Evolutionary conservation across 2,113 vertebrate genomes (phyloP).

Genomic region (Mobula birostris): DNA sequence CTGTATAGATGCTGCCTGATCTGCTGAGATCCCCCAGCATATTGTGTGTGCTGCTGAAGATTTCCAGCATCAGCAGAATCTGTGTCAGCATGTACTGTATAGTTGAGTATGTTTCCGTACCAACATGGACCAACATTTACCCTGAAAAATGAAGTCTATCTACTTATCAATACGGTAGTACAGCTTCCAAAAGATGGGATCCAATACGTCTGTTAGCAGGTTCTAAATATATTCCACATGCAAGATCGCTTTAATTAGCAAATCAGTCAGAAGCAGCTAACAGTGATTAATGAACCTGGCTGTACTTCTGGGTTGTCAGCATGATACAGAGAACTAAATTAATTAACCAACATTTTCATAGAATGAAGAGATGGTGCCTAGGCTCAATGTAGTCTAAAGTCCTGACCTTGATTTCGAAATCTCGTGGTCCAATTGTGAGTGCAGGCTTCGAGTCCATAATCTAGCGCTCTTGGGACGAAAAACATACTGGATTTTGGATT

Average conservation of each 20-base stretch:
- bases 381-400: neutral
- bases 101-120: neutral
- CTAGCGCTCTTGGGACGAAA: too few species aligned
- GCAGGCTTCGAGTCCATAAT: too few species aligned
- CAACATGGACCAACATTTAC: neutral
- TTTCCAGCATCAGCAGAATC: too few species aligned
- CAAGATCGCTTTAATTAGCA: slow-evolving; percentile 27
- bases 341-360: slow-evolving; percentile 27
- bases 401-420: slow-evolving; percentile 24
- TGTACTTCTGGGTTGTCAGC: slow-evolving; percentile 25
- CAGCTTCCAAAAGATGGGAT: neutral
- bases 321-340: slow-evolving; percentile 18
- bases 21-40: too few species aligned
- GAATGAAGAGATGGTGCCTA: neutral
- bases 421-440: neutral
- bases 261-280: slow-evolving; percentile 28
- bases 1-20: too few species aligned
- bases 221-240: slow-evolving; percentile 32
- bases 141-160: neutral
- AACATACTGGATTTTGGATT: too few species aligned
- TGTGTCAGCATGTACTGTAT: neutral
- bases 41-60: too few species aligned
- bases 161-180: neutral
- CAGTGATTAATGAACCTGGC: slow-evolving; percentile 33
- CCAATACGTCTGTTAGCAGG: neutral